phyloP scores from a whole-genome alignment of 1,140 invertebrate species.

The Dinoponera quadriceps region DNA sequence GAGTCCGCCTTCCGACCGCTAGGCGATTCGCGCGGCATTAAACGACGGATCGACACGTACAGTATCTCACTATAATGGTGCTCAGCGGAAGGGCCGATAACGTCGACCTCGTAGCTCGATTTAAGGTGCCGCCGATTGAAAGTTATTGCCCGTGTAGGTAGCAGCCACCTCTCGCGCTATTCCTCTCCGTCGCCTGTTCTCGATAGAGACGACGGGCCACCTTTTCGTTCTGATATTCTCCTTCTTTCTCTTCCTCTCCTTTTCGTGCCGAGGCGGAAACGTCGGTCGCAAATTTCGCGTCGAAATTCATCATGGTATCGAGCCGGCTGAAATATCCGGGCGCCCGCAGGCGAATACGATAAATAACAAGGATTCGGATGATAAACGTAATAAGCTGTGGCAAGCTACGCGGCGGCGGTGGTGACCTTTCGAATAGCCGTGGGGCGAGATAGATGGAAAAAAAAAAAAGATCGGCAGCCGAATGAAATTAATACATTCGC shows the following conservation, averaged over 20 bases:
- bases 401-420: background rate
- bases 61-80: conserved; percentile 74
- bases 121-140: conserved; percentile 70
- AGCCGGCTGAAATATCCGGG: too few species aligned
- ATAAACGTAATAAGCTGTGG: conserved; percentile 46
- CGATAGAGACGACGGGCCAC: background rate
- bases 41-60: conserved; percentile 72
- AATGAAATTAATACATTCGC: conserved; percentile 68
- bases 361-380: conserved; percentile 33
- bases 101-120: conserved; percentile 68
- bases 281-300: too few species aligned
- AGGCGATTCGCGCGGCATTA: conserved; percentile 67
- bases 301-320: too few species aligned
- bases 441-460: conserved; percentile 61
- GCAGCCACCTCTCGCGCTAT: conserved; percentile 18
- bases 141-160: conserved; percentile 66
- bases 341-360: background rate
- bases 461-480: conserved; percentile 64
- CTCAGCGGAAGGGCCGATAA: conserved; percentile 71
- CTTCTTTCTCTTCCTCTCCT: too few species aligned
- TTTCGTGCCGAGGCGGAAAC: too few species aligned
- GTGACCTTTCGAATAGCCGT: conserved; percentile 63
- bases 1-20: conserved; percentile 63
- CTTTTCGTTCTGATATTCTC: too few species aligned
- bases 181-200: background rate